These are phyloP conservation scores for Pterocles gutturalis DNA, from an alignment of 2,113 vertebrate species.

Conservation along the genomic window DNA sequence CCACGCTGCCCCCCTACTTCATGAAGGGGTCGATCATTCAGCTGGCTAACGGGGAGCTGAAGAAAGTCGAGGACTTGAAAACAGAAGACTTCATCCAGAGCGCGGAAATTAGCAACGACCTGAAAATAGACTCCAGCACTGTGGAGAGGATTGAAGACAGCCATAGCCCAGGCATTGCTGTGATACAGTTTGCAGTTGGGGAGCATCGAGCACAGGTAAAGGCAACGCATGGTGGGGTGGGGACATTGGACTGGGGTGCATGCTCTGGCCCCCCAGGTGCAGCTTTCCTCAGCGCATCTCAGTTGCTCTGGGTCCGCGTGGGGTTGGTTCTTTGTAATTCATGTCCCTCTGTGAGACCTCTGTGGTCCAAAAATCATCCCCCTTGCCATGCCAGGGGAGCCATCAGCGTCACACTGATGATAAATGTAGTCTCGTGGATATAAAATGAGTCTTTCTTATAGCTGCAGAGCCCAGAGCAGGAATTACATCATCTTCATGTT, in stretches of 20 bases:
- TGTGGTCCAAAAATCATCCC: background rate
- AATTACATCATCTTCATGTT: accelerated
- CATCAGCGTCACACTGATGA: background rate
- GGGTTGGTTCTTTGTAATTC: background rate
- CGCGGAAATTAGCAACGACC: conserved; percentile 94
- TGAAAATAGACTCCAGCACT: conserved; percentile 98
- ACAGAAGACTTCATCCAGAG: conserved; percentile 99
- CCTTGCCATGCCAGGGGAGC: accelerated
- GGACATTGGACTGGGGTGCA: background rate
- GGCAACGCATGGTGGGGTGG: accelerated
- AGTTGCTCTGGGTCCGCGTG: accelerated
- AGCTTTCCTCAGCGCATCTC: background rate
- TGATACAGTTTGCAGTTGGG: conserved; percentile 95
- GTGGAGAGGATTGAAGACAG: conserved; percentile 95
- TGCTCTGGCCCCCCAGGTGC: background rate
- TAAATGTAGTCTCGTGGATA: background rate
- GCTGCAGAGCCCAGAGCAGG: background rate
- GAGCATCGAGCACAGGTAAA: conserved; percentile 96
- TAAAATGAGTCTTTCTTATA: background rate
- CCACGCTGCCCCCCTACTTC: conserved; percentile 94
- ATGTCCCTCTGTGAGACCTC: background rate
- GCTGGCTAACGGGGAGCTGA: conserved; percentile 95
- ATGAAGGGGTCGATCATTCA: conserved; percentile 98
- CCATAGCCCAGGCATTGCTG: conserved; percentile 88
- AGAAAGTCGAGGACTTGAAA: conserved; percentile 97